Base-by-base conservation (phyloP, 2,797 vertebrate genomes). In the Sebastes diaconus region DNA sequence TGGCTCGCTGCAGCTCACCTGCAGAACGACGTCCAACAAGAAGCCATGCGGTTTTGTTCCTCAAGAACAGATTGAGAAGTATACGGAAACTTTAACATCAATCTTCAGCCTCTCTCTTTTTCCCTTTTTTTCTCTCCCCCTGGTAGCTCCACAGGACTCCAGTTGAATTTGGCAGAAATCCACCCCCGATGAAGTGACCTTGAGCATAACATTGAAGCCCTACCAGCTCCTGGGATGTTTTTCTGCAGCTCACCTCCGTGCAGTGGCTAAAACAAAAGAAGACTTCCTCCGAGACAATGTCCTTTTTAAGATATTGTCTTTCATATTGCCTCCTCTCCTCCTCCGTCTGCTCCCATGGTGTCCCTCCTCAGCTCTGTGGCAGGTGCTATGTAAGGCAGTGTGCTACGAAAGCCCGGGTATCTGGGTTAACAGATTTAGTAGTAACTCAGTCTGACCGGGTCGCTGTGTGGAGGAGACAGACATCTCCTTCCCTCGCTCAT, bases 381-480 rank as follows among this genome's bases (percentile, higher is more conserved):
- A 71, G 85, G 59, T 76, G 80, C 81, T 79, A 86, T 90, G 87
- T 92, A 75, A 93, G 93, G 87, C 89, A 92, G 91, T 87, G 88
- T 93, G 89, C 87, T 92, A 91, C 76, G 16, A 78, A 77, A 52
- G 81, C n/a, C 59, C 10, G 14, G 57, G 73, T 76, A 91, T 93
- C 74, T 93, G 73, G 90, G 91, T 92, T 91, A 92, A 88, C 88
- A 88, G 75, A 87, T 85, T 85, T 79, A 83, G 86, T 77, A 78
- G 87, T 88, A 86, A 84, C 83, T 90, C 84, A 61, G 79, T 55
- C 84, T 85, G 88, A 87, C 88, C 68, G 67, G 84, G 85, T 83
- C 83, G 75, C 83, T 68, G 84, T 61, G 80, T 42, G 70, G 83
- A 89, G 50, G 73, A 88, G 87, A 84, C 86, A 84, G 87, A 91